phyloP scores from a whole-genome alignment of 2,888 invertebrate genomes.

The Eumacrocentrus americanus region DNA sequence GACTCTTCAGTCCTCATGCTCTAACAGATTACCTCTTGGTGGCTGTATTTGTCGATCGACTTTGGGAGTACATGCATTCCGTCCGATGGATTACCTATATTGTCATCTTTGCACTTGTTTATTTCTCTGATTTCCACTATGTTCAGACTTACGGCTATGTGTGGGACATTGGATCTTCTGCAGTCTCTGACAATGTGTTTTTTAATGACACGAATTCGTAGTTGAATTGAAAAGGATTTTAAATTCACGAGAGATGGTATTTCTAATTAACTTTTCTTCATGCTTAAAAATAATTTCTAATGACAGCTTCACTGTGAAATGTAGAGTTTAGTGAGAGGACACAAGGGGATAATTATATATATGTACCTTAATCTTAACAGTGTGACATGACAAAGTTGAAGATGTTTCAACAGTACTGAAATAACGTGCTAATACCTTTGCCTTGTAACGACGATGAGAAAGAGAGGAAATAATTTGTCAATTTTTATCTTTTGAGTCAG shows the following conservation, averaged over 20 bases:
- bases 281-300: too few species aligned
- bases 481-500: not conserved
- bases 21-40: conserved; percentile 76
- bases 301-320: too few species aligned
- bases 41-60: conserved; percentile 81
- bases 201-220: conserved; percentile 12
- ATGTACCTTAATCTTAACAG: not conserved
- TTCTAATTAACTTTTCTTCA: too few species aligned
- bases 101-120: conserved; percentile 71
- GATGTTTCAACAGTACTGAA: not conserved
- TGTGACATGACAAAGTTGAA: not conserved
- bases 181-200: conserved; percentile 1
- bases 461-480: too few species aligned
- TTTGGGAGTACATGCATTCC: conserved; percentile 76
- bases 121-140: conserved; percentile 76
- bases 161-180: not conserved
- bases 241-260: too few species aligned
- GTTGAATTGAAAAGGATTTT: not conserved
- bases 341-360: too few species aligned
- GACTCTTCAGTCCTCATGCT: conserved; percentile 80
- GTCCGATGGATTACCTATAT: conserved; percentile 76
- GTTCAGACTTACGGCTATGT: conserved; percentile 54
- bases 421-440: not conserved
- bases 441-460: too few species aligned
- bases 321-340: too few species aligned